phyloP scores from a whole-genome alignment of 1,140 invertebrate species.

The Trigoniulus corallinus region DNA sequence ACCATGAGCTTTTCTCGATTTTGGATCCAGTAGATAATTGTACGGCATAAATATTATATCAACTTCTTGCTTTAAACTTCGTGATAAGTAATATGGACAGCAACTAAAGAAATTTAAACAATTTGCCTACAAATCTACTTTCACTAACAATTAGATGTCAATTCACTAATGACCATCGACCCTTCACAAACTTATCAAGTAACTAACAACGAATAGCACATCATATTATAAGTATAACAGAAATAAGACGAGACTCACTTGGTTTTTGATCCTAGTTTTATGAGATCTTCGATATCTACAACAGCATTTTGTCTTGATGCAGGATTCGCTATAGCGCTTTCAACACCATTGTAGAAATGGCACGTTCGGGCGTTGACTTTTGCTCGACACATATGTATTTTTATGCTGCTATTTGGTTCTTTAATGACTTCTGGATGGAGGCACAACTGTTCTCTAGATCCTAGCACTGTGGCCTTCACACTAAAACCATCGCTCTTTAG shows the following conservation, averaged over 20 bases:
- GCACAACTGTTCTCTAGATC: slow-evolving; percentile 89
- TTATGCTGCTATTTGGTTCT: slow-evolving; percentile 55
- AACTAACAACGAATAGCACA: too few species aligned
- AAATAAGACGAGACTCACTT: slow-evolving; percentile 43
- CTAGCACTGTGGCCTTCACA: slow-evolving; percentile 66
- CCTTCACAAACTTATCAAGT: too few species aligned
- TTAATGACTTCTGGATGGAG: slow-evolving; percentile 84
- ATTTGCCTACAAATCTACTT: too few species aligned
- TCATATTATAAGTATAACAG: too few species aligned
- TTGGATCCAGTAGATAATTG: slow-evolving; percentile 91
- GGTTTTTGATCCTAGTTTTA: slow-evolving; percentile 62
- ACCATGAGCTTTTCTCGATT: slow-evolving; percentile 51
- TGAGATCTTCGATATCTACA: slow-evolving; percentile 94
- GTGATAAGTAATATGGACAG: slow-evolving; percentile 88
- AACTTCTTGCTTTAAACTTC: slow-evolving; percentile 62
- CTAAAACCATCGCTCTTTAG: too few species aligned
- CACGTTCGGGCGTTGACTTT: slow-evolving; percentile 61
- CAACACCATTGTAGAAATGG: slow-evolving; percentile 58
- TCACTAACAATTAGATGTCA: too few species aligned
- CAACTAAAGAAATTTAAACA: slow-evolving; percentile 28
- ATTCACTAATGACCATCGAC: too few species aligned
- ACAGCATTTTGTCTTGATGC: slow-evolving; percentile 44
- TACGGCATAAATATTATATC: slow-evolving; percentile 98
- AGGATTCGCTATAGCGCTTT: slow-evolving; percentile 49
- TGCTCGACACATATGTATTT: slow-evolving; percentile 69